Evolutionary conservation across 2,888 invertebrate genomes (phyloP).

Genomic region (Amblyteles armatorius): DNA sequence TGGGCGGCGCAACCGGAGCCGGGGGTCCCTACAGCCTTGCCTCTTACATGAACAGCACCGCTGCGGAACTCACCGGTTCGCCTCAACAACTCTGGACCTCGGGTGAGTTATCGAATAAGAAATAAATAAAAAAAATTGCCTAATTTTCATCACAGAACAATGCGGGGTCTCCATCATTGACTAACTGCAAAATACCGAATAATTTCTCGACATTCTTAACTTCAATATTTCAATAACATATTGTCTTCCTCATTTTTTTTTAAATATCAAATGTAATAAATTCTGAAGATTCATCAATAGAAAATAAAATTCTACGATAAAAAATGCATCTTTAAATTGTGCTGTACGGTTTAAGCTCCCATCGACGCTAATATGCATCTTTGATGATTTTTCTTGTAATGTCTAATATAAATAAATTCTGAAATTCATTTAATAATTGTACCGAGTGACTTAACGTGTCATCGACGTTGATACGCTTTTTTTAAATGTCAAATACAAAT

Average conservation of each 20-base stretch:
- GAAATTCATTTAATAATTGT: background rate
- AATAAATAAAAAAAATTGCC: slow-evolving; percentile 5
- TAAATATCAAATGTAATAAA: too few species aligned
- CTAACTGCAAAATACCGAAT: background rate
- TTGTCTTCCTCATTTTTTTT: background rate
- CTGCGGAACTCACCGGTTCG: slow-evolving; percentile 76
- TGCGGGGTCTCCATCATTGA: background rate
- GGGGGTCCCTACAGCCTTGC: slow-evolving; percentile 72
- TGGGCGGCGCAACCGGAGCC: slow-evolving; percentile 69
- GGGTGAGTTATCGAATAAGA: slow-evolving; percentile 69
- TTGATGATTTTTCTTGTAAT: background rate
- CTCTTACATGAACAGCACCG: slow-evolving; percentile 77
- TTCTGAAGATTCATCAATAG: too few species aligned
- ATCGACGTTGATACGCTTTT: too few species aligned
- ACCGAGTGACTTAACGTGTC: too few species aligned
- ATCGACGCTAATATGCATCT: too few species aligned
- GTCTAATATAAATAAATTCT: too few species aligned
- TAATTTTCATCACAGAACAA: background rate
- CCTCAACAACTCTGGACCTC: slow-evolving; percentile 77
- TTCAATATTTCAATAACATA: background rate
- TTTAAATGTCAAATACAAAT: background rate
- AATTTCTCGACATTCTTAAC: too few species aligned
- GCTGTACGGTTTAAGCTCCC: too few species aligned
- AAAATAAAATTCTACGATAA: background rate
- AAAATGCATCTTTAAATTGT: background rate